Conservation (phyloP, 1,140 invertebrate genomes). For the Rhyacophila brunnea region DNA sequence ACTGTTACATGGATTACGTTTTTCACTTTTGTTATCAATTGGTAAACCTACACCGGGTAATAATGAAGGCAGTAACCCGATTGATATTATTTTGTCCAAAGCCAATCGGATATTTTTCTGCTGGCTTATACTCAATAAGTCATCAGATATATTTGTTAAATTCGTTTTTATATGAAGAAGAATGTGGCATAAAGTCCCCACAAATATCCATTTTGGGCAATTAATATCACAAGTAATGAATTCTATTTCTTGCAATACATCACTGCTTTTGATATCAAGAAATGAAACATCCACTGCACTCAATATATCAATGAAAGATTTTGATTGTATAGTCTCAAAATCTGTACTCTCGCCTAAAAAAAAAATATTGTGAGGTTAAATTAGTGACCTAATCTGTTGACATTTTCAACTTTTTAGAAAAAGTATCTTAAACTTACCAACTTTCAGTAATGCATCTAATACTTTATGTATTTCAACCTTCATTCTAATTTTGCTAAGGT, state of each 20-base stretch:
- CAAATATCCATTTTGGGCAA: constrained; percentile 38
- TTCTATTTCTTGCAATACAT: constrained; percentile 5
- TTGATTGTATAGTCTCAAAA: too few relatives aligned
- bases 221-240: constrained; percentile 14
- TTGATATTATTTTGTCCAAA: constrained; percentile 60
- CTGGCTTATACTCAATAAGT: constrained; percentile 59
- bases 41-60: constrained; percentile 64
- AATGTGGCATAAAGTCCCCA: constrained; percentile 44
- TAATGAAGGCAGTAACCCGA: constrained; percentile 66
- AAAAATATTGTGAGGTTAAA: too few relatives aligned
- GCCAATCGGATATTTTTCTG: constrained; percentile 53
- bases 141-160: constrained; percentile 44
- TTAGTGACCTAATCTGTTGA: too few relatives aligned
- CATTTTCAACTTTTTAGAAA: too few relatives aligned
- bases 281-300: constrained; percentile 15
- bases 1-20: constrained; percentile 29
- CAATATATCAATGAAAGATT: not conserved
- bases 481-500: too few relatives aligned
- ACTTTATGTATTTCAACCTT: too few relatives aligned
- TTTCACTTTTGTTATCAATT: constrained; percentile 45
- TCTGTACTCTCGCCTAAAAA: too few relatives aligned
- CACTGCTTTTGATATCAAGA: constrained; percentile 14
- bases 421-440: too few relatives aligned
- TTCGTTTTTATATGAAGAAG: constrained; percentile 41
- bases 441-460: too few relatives aligned